A percentile compares a stretch with the other conserved stretches of the same genome.
phyloP scores from a whole-genome alignment of 2,888 invertebrate genomes.

The Agrotis ipsilon region DNA sequence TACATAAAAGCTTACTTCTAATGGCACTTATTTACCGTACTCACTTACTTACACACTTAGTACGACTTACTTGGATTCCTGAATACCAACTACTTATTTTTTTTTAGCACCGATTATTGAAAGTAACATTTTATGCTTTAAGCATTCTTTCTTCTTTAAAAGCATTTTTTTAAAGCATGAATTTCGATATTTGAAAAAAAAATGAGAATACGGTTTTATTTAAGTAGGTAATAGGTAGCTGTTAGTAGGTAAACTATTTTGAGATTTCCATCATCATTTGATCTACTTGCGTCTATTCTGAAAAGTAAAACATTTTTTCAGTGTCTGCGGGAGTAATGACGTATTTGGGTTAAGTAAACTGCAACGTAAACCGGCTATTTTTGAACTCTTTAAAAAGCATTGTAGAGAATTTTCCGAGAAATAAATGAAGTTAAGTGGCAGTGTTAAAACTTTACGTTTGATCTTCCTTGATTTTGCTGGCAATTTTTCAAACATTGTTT shows the following conservation, averaged over 20 bases:
- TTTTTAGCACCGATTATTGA: too few relatives aligned
- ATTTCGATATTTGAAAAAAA: too few relatives aligned
- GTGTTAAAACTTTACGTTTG: constrained; percentile 16
- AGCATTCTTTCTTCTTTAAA: too few relatives aligned
- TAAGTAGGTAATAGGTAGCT: not conserved
- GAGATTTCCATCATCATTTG: not conserved
- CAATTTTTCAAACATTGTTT: constrained; percentile 12
- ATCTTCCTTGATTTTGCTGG: constrained; percentile 8
- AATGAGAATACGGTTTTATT: not conserved
- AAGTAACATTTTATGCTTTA: too few relatives aligned
- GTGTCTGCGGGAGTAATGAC: constrained; percentile 7
- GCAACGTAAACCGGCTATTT: constrained; percentile 20
- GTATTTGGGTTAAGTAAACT: constrained; percentile 32
- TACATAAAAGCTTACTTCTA: not conserved
- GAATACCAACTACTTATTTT: too few relatives aligned
- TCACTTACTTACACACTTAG: not conserved
- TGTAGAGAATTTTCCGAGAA: constrained; percentile 22
- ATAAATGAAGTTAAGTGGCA: constrained; percentile 4
- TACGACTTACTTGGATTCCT: not conserved
- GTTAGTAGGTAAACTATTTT: not conserved
- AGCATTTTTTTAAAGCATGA: too few relatives aligned
- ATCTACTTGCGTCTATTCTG: constrained; percentile 5
- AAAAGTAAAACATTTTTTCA: not conserved
- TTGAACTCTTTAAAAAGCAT: not conserved
- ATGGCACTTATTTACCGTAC: not conserved